Evolutionary conservation across 2,888 invertebrate genomes (phyloP), one percentile per base, ranked within the genome.

Genomic region (Notodonta dromedarius): DNA sequence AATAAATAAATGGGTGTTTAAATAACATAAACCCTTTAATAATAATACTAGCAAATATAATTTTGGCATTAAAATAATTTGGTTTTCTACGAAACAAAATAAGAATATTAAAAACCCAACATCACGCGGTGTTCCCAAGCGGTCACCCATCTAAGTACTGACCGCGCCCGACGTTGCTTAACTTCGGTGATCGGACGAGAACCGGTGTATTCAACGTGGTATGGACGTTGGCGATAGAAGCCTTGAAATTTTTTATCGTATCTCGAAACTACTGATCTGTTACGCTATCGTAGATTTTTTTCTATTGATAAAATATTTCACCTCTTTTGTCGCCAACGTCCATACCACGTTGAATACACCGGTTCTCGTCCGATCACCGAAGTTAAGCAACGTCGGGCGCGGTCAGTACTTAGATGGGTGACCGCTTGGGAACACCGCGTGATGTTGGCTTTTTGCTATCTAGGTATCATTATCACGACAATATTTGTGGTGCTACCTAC

Each of bases 311-410:
- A 42, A 9, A 42, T 42, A 42, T 11, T 42, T 42, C 8, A 0
- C 0, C 8, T 8, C 8, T 0, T 0, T 11, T 35, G 11, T 68
- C 56, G 81, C 78, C 82, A 82, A 82, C 82, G 87, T 87, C 86
- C 89, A 89, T 87, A 90, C 89, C 82, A 90, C 82, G 87, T 88
- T 90, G 88, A 89, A 88, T 72, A 87, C 89, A 88, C 90, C 88
- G 89, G 88, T 88, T 90, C 89, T 90, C 90, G 89, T 91, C 90
- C 89, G 90, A 91, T 91, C 90, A 91, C 90, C 89, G 90, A 90
- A 90, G 89, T 90, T 88, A 91, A 89, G 89, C 89, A 90, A 87
- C 89, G 84, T 90, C 87, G 89, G 90, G 89, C 89, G 89, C 80
- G 86, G 87, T 91, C 87, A 90, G 90, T 91, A 91, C 90, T 90